Evolutionary conservation across 35 echinoderm and acorn worm species (phyloP), one percentile per base, ranked within the genome.

Genomic region (Holothuria glaberrima): DNA sequence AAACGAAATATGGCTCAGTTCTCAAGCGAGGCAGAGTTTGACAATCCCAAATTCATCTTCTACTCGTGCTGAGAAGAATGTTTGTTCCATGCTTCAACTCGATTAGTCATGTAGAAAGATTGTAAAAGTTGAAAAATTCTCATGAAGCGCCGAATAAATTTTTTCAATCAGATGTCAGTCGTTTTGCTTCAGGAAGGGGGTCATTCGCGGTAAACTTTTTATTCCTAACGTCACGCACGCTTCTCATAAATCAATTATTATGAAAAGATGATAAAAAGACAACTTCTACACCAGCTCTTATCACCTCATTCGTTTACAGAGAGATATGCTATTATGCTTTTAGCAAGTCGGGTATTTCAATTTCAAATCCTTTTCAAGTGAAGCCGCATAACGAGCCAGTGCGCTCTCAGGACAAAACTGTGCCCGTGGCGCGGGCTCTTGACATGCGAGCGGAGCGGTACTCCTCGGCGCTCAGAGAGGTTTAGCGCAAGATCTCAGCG

Each of bases 231-330:
- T 44, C 32, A 75, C 33, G 35, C 35, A 38, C 30, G 35, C 71
- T 75, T 44, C 71, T 75, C 71, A 75, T 75, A 75, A 75, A 75
- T 75, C 71, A 75, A 75, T 75, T 75, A 75, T 75, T 75, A 75
- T 75, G 71, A 44, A 75, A 75, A 75, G 71, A 75, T 75, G 71
- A 44, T 24, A 75, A 44, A 75, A 75, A 75, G 71, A 38, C 71
- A 75, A 75, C 71, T 75, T 41, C 46, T 75, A 75, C 71, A 75
- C 71, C 71, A 21, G 71, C 35, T 75, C 71, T 75, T 17, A 22
- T 75, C 21, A 14, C 46, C 33, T 75, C 71, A 25, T 24, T 75
- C 35, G 71, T 75, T 75, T 24, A 75, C 71, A 21, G 33, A 21
- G 35, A 75, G 71, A 75, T 75, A 75, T 75, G 71, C 71, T 44